A percentile compares a stretch with the other conserved stretches of the same genome.
phyloP scores from a whole-genome alignment of 2,113 vertebrate genomes.

The Paradoxurus hermaphroditus region DNA sequence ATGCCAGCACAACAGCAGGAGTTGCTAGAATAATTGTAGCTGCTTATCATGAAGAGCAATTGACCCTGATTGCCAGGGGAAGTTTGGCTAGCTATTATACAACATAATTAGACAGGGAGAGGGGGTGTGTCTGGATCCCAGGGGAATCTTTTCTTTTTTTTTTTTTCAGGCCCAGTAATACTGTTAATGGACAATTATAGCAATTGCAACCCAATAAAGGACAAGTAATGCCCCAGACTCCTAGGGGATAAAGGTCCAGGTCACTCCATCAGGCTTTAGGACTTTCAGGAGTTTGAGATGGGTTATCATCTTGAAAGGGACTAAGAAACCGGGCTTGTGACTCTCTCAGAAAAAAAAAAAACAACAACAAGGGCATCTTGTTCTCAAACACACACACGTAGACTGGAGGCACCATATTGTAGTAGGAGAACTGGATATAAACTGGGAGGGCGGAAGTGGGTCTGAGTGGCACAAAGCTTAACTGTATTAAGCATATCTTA shows the following conservation, averaged over 20 bases:
- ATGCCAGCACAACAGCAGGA: not conserved
- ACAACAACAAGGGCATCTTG: not conserved
- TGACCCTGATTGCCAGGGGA: not conserved
- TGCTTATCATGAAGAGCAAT: constrained; percentile 16
- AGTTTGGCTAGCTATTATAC: not conserved
- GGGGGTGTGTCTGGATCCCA: not conserved
- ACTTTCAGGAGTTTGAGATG: not conserved
- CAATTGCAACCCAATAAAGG: not conserved
- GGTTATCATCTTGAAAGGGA: not conserved
- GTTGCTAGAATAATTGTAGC: not conserved
- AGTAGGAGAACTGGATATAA: not conserved
- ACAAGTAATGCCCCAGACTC: not conserved
- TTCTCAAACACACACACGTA: not conserved
- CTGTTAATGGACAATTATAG: not conserved
- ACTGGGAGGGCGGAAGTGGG: not conserved
- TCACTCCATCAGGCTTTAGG: not conserved
- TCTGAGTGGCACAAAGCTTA: not conserved
- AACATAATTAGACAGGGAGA: not conserved
- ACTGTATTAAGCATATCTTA: not conserved
- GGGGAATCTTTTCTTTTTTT: not conserved
- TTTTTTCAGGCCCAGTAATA: not conserved
- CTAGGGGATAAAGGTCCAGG: not conserved
- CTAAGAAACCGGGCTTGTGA: not conserved
- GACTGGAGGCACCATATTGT: no score
- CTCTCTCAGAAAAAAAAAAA: not conserved